Evolutionary conservation across 2,888 invertebrate species (phyloP).

Genomic region (Sussaba pulchella): DNA sequence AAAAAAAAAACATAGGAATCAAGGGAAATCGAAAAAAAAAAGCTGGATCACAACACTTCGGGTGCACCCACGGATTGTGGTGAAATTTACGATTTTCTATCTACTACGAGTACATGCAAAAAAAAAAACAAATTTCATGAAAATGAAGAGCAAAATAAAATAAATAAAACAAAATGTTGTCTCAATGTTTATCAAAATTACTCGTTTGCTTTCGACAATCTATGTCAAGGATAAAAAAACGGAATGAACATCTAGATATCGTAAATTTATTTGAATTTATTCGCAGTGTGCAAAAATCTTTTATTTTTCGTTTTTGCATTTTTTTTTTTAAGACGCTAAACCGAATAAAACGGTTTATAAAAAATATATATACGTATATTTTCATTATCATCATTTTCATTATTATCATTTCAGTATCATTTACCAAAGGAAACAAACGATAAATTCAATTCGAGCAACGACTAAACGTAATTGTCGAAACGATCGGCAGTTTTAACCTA

Average conservation of each 20-base stretch:
- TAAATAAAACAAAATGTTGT: conserved; percentile 48
- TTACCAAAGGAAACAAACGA: background rate
- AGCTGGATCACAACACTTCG: conserved; percentile 60
- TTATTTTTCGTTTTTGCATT: too few species aligned
- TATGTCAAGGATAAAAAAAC: conserved; percentile 13
- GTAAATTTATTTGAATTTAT: conserved; percentile 9
- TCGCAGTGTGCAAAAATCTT: background rate
- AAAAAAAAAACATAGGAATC: conserved; percentile 67
- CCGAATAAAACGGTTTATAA: too few species aligned
- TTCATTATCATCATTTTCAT: too few species aligned
- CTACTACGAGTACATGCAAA: conserved; percentile 76
- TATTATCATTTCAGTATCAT: background rate
- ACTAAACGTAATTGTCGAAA: background rate
- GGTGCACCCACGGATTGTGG: conserved; percentile 28
- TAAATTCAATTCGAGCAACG: background rate
- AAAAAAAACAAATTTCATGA: conserved; percentile 44
- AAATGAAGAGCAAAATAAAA: conserved; percentile 35
- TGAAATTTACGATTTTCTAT: conserved; percentile 47
- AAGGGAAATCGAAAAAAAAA: conserved; percentile 55
- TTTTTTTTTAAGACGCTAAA: too few species aligned
- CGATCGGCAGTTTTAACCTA: background rate
- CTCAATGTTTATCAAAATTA: conserved; percentile 51
- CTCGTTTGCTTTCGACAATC: conserved; percentile 42
- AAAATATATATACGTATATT: too few species aligned
- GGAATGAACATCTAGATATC: conserved; percentile 36